These are phyloP conservation scores for Drosophila phalerata DNA, from an alignment of 2,888 invertebrate genomes.

Conservation along the genomic window DNA sequence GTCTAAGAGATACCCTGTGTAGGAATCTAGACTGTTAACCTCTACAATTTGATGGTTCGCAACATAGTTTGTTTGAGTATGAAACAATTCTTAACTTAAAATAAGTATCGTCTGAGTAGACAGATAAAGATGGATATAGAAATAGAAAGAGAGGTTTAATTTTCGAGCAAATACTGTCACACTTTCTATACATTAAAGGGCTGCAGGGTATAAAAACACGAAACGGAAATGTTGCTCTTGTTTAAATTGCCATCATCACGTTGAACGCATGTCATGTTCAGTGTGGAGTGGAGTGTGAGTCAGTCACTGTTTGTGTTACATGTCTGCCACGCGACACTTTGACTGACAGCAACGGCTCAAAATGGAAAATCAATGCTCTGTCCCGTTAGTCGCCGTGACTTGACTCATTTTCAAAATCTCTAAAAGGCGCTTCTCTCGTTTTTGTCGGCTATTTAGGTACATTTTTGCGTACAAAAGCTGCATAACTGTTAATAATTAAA, in stretches of 20 bases:
- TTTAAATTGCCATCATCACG: conserved; percentile 80
- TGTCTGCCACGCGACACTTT: conserved; percentile 65
- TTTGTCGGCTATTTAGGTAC: conserved; percentile 1
- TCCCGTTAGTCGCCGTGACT: conserved; percentile 42
- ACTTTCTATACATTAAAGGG: not conserved
- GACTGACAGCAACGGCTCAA: conserved; percentile 71
- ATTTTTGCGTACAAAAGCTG: not conserved
- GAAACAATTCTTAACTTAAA: not conserved
- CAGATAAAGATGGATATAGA: not conserved
- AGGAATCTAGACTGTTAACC: not conserved
- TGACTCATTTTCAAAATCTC: conserved; percentile 55
- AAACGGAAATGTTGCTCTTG: conserved; percentile 55
- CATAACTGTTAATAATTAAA: too few species aligned
- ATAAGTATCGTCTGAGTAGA: not conserved
- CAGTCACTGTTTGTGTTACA: conserved; percentile 20
- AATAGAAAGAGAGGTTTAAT: not conserved
- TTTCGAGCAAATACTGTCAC: not conserved
- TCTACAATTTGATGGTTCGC: too few species aligned
- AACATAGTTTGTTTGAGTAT: not conserved
- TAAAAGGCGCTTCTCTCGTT: conserved; percentile 10
- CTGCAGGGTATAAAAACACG: conserved; percentile 19
- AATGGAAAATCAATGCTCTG: conserved; percentile 74
- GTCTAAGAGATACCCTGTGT: not conserved
- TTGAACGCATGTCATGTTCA: conserved; percentile 73
- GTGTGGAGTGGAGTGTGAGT: conserved; percentile 19